Conservation (phyloP, 2,888 invertebrate genomes). For the Stegana nigrithorax region DNA sequence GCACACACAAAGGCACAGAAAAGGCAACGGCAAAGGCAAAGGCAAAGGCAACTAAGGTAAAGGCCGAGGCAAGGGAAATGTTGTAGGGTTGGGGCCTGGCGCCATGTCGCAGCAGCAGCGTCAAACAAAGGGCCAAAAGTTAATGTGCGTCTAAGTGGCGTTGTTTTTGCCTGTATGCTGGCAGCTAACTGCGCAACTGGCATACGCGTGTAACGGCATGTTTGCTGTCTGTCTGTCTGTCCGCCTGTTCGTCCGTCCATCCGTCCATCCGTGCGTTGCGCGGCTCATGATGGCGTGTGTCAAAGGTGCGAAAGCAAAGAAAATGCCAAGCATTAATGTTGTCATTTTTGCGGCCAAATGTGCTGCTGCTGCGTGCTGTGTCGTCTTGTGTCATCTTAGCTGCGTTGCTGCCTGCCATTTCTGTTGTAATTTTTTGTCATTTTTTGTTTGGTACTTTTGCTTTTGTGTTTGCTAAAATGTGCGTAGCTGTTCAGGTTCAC, state of each 20-base stretch:
- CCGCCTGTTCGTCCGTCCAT: neutral
- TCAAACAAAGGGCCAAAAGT: constrained; percentile 45
- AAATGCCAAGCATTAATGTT: constrained; percentile 26
- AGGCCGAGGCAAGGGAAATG: neutral
- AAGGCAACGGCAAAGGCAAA: constrained; percentile 39
- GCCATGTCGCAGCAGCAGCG: neutral
- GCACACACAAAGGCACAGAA: constrained; percentile 39
- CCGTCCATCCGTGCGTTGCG: no score
- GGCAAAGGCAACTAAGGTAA: neutral
- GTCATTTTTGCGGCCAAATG: constrained; percentile 36
- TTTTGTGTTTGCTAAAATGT: neutral
- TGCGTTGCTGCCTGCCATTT: neutral
- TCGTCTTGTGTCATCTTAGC: neutral
- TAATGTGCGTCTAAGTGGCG: constrained; percentile 56
- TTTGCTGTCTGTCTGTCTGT: neutral
- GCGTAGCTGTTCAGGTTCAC: no score
- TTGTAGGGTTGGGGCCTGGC: no score
- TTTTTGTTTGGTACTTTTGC: neutral
- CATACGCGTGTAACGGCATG: no score
- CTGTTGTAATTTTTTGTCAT: neutral
- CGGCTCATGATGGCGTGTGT: neutral
- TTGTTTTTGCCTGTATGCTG: neutral
- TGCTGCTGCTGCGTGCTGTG: neutral
- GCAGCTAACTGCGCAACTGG: neutral
- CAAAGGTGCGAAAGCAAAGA: constrained; percentile 12